phyloP scores from a whole-genome alignment of 2,113 vertebrate species.

The Paratilapia polleni region DNA sequence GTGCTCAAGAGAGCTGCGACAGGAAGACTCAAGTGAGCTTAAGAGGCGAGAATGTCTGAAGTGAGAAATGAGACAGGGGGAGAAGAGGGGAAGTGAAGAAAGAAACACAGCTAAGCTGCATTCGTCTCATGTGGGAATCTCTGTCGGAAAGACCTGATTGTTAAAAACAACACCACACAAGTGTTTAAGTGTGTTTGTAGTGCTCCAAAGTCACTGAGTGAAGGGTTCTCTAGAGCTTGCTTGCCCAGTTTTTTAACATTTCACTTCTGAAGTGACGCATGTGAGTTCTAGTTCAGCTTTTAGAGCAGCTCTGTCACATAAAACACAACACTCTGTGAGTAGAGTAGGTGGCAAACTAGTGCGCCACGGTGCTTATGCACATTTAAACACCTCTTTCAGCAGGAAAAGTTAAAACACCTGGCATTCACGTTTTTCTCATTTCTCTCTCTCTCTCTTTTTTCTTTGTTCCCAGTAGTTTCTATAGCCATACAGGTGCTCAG shows the following conservation, averaged over 20 bases:
- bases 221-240: not conserved
- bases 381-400: conserved; percentile 1
- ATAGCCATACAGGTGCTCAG: not conserved
- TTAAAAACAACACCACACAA: conserved; percentile 18
- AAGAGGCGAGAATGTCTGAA: conserved; percentile 28
- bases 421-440: not conserved
- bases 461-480: not conserved
- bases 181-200: not conserved
- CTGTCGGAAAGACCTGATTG: conserved; percentile 8
- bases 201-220: not conserved
- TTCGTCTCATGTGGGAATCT: conserved; percentile 24
- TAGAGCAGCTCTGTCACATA: conserved; percentile 6
- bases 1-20: conserved; percentile 9
- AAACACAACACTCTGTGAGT: not conserved
- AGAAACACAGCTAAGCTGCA: conserved; percentile 14
- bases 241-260: conserved; percentile 5
- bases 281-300: not conserved
- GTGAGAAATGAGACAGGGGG: conserved; percentile 14
- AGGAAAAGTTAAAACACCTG: not conserved
- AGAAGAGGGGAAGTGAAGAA: conserved; percentile 17
- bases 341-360: not conserved
- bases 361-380: not conserved
- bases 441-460: not conserved
- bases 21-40: conserved; percentile 32
- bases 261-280: not conserved